A percentile compares a stretch with the other conserved stretches of the same genome.
Conservation (phyloP, 1,140 invertebrate genomes). For the Papilio helenus region DNA sequence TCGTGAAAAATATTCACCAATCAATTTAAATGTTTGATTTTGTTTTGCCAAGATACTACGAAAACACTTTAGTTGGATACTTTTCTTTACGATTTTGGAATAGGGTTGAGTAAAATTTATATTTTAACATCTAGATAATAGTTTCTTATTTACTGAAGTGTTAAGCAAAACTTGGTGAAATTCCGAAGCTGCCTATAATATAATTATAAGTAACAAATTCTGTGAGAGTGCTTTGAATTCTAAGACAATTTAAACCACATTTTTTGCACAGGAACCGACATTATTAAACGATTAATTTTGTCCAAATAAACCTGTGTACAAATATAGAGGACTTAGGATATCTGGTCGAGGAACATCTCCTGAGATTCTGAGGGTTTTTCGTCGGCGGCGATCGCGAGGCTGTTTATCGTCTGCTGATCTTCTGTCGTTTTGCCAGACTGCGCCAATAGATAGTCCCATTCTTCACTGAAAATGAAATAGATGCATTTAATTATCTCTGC, state of each 20-base stretch:
- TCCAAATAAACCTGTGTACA: no score
- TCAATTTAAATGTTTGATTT: constrained; percentile 23
- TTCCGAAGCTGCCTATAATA: no score
- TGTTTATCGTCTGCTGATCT: constrained; percentile 78
- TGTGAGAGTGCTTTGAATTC: no score
- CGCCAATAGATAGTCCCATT: constrained; percentile 92
- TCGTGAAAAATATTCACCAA: constrained; percentile 14
- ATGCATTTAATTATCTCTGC: constrained; percentile 9
- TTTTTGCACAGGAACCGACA: no score
- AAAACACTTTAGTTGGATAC: constrained; percentile 10
- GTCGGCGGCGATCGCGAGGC: constrained; percentile 76
- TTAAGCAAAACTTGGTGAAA: no score
- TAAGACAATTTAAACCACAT: no score
- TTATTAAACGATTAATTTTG: no score
- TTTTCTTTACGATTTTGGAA: neutral
- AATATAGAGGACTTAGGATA: constrained; percentile 75
- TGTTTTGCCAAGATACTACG: neutral
- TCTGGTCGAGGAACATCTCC: constrained; percentile 89
- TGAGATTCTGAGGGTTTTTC: constrained; percentile 88
- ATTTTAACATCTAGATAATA: neutral
- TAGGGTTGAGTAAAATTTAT: neutral
- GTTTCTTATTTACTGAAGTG: neutral
- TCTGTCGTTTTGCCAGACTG: constrained; percentile 76
- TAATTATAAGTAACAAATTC: no score
- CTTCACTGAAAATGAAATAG: constrained; percentile 87